These are phyloP conservation scores for Gracilinanus agilis DNA, from an alignment of 2,113 vertebrate genomes.

Conservation along the genomic window DNA sequence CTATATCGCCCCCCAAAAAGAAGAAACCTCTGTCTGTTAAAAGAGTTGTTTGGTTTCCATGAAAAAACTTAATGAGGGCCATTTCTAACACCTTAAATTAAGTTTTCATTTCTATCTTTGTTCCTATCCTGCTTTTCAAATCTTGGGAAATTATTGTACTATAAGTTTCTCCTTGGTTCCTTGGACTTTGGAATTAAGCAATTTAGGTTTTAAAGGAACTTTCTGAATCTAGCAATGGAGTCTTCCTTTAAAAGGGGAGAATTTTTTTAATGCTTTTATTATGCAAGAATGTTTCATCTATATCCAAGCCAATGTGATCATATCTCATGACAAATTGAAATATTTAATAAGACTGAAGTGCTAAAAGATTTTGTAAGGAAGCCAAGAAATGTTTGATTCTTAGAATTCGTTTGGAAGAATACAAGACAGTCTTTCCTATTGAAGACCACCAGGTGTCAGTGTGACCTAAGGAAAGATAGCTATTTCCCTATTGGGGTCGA, in stretches of 20 bases:
- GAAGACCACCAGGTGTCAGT: constrained; percentile 81
- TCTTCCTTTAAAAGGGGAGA: background rate
- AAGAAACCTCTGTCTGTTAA: background rate
- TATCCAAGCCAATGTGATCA: background rate
- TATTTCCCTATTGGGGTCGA: rapidly evolving
- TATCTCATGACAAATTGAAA: background rate
- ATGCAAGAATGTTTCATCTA: background rate
- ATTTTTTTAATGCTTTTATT: background rate
- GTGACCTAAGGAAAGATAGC: constrained; percentile 60
- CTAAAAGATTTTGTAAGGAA: background rate
- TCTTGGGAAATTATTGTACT: background rate
- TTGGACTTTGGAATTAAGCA: background rate
- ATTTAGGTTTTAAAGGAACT: background rate
- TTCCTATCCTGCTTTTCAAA: background rate
- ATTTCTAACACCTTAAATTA: constrained; percentile 25
- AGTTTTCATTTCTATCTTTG: background rate
- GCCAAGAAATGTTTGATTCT: background rate
- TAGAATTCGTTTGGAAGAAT: background rate
- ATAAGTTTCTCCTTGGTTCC: background rate
- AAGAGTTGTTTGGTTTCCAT: constrained; percentile 6
- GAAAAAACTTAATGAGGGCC: background rate
- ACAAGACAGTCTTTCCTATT: background rate
- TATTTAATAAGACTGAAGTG: background rate
- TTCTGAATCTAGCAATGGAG: background rate
- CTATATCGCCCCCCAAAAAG: background rate